phyloP scores from a whole-genome alignment of 2,113 vertebrate genomes.

The Alectura lathami region DNA sequence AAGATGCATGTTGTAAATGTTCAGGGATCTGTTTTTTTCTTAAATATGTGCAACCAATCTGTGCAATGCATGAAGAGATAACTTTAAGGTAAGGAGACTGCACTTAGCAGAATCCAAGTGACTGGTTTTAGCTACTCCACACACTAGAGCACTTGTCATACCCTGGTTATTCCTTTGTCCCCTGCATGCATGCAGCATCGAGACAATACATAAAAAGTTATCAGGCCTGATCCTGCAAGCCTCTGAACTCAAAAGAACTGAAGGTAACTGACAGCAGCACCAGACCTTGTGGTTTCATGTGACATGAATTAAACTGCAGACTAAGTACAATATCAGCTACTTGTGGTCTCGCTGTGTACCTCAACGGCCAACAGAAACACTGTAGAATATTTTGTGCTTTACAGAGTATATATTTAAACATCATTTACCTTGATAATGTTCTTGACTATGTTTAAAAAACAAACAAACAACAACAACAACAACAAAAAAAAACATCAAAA shows the following conservation, averaged over 20 bases:
- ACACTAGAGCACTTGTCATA: not conserved
- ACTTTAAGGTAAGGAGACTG: not conserved
- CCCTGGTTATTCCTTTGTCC: not conserved
- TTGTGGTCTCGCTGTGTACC: not conserved
- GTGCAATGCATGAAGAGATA: not conserved
- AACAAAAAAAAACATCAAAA: not conserved
- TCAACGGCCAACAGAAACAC: not conserved
- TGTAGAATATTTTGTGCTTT: not conserved
- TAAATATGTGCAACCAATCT: not conserved
- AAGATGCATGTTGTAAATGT: not conserved
- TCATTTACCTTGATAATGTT: not conserved
- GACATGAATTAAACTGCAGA: slow-evolving; percentile 5
- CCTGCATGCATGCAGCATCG: not conserved
- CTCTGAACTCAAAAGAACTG: not conserved
- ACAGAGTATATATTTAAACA: not conserved
- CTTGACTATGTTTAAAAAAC: not conserved
- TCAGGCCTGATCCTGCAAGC: not conserved
- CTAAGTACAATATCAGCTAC: not conserved
- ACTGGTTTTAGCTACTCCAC: not conserved
- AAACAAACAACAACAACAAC: too few species aligned
- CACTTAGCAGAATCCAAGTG: not conserved
- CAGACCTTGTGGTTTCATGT: not conserved
- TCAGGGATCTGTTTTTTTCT: not conserved
- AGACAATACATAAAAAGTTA: not conserved
- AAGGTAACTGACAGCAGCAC: not conserved